Percentiles rank a stretch among this genome's conserved stretches.
Conservation (phyloP, 2,888 invertebrate species). For the Balanococcus diminutus region DNA sequence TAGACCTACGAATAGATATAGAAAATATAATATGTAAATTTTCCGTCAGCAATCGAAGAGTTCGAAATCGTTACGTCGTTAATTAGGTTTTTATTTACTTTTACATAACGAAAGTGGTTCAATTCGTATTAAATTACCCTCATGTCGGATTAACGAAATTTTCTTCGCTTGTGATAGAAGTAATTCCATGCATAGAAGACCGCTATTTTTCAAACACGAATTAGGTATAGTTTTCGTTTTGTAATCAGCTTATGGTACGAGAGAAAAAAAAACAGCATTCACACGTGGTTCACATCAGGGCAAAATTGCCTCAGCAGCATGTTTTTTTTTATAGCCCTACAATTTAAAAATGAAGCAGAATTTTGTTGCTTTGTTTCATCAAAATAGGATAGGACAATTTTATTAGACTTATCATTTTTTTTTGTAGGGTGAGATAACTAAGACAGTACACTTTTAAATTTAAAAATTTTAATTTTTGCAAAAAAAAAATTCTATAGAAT, state of each 20-base stretch:
- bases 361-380: too few species aligned
- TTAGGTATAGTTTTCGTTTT: not conserved
- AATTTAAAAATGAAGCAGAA: too few species aligned
- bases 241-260: not conserved
- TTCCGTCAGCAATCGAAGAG: not conserved
- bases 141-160: not conserved
- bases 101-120: not conserved
- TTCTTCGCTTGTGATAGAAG: not conserved
- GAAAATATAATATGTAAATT: not conserved
- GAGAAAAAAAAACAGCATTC: not conserved
- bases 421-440: too few species aligned
- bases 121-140: constrained; percentile 21
- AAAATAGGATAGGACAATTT: too few species aligned
- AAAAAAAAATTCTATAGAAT: too few species aligned
- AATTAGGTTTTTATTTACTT: constrained; percentile 1
- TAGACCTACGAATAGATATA: not conserved
- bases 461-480: too few species aligned
- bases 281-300: not conserved
- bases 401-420: too few species aligned
- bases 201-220: not conserved
- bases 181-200: not conserved
- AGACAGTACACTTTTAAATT: too few species aligned
- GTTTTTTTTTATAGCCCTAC: too few species aligned
- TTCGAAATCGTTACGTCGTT: not conserved
- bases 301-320: not conserved